Evolutionary conservation across 2,888 invertebrate genomes (phyloP), one percentile per base, ranked within the genome.

Genomic region (Philereme transversata): DNA sequence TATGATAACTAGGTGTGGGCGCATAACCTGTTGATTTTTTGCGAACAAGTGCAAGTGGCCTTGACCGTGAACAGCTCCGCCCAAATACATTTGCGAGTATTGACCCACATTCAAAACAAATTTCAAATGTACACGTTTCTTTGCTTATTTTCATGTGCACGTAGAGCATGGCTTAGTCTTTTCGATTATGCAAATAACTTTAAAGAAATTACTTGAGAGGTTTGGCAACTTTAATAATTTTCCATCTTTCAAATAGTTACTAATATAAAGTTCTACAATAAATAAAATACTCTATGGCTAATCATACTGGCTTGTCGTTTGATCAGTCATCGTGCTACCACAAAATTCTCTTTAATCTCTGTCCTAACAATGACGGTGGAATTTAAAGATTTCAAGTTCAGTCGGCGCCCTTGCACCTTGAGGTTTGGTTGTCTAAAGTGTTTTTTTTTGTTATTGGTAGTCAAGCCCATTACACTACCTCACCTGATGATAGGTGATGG

Each of bases 21-120:
- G 86, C 78, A 80, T 79, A 88, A 90, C 88, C 86, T 82, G 89
- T 86, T 82, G 63, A 72, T 87, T 89, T 89, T 90, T 91, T 90
- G 87, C 87, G 79, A 76, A 73, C 82, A 82, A 82, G 84, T 88
- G 87, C 86, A 86, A 77, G 83, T 80, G 90, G 74, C 91, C 91
- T 92, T 92, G 91, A 90, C 91, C 90, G 82, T 74, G 78, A 78
- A 81, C 71, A 74, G 74, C 62, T 68, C 74, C 76, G 80, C 81
- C 87, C 79, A 84, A 90, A 87, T 79, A 61, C 55, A 62, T 56
- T 53, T 48, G 58, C 55, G 67, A 59, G 55, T 74, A 67, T 68
- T 73, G 75, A 75, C 77, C 75, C 70, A 77, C 77, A 76, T 81
- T 74, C 65, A 60, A 61, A 67, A 56, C 70, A 70, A 73, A 59